phyloP scores from a whole-genome alignment of 2,888 invertebrate species.

The Tineola bisselliella region DNA sequence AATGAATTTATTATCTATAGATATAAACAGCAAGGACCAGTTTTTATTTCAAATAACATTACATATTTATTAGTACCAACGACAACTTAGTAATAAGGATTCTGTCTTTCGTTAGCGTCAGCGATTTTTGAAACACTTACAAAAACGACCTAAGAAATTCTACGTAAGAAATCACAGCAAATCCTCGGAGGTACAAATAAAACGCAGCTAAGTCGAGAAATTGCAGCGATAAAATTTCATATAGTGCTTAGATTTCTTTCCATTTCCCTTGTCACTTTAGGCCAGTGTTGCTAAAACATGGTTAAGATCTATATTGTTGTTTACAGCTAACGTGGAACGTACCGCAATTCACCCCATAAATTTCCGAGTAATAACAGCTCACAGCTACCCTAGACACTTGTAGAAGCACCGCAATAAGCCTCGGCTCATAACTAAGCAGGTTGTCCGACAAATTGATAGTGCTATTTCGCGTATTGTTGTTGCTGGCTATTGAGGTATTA shows the following conservation, averaged over 20 bases:
- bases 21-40: no score
- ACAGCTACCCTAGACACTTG: slow-evolving; percentile 61
- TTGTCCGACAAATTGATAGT: not conserved
- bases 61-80: not conserved
- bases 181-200: slow-evolving; percentile 33
- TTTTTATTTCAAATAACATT: no score
- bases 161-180: slow-evolving; percentile 21
- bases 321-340: slow-evolving; percentile 58
- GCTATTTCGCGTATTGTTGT: not conserved
- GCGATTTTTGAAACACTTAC: not conserved
- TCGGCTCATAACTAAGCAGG: slow-evolving; percentile 26
- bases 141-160: not conserved
- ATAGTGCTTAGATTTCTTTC: slow-evolving; percentile 34
- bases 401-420: slow-evolving; percentile 53
- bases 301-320: slow-evolving; percentile 62
- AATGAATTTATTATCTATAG: no score
- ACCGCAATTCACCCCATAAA: slow-evolving; percentile 59
- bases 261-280: slow-evolving; percentile 47
- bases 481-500: no score
- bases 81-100: not conserved
- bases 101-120: not conserved
- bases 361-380: slow-evolving; percentile 61
- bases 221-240: slow-evolving; percentile 36
- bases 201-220: slow-evolving; percentile 25
- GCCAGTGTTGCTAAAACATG: slow-evolving; percentile 38